Evolutionary conservation across 1,140 invertebrate species (phyloP), one percentile per base, ranked within the genome.

Genomic region (Tetranychus urticae): DNA sequence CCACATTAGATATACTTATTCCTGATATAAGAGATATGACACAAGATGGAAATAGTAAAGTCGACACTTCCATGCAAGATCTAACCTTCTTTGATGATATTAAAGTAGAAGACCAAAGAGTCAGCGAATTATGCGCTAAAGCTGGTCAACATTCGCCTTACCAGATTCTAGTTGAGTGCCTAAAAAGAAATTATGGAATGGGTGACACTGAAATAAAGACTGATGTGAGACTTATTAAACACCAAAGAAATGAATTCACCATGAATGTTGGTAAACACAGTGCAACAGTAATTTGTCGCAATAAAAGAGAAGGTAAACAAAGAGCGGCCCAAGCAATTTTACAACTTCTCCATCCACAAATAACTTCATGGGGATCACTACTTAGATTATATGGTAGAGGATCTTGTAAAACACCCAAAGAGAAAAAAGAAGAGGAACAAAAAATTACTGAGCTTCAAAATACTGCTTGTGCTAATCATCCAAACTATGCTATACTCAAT

Each of bases 261-360:
- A 92, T 97, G 86, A 82, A 80, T 12, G 89, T 94, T 55, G 90
- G 89, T 14, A 88, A 91, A 69, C 88, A 96, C 69, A 82, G 80
- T 14, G 75, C 73, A 35, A 70, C 69, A 35, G 73, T 76, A 39
- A 67, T 73, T 33, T 94, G 90, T 71, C 87, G 89, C 69, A 97
- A 96, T 74, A 97, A 97, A 74, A 81, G 88, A 67, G 90, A 92
- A 68, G 92, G 91, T n/a, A 97, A 97, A 72, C 92, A 97, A 70
- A 75, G 86, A 66, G 91, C 91, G 12, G 88, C 90, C 14, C 92
- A 97, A 74, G 82, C 86, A n/a, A 90, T 97, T 65, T 71, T 97
- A 39, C 85, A 93, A 67, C 67, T 72, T 58, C 72, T 93, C 36
- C 90, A 94, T 76, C 88, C 90, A 1, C 87, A 96, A 69, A 86